Evolutionary conservation across 2,113 vertebrate genomes (phyloP).

Genomic region (Lepidothrix coronata): DNA sequence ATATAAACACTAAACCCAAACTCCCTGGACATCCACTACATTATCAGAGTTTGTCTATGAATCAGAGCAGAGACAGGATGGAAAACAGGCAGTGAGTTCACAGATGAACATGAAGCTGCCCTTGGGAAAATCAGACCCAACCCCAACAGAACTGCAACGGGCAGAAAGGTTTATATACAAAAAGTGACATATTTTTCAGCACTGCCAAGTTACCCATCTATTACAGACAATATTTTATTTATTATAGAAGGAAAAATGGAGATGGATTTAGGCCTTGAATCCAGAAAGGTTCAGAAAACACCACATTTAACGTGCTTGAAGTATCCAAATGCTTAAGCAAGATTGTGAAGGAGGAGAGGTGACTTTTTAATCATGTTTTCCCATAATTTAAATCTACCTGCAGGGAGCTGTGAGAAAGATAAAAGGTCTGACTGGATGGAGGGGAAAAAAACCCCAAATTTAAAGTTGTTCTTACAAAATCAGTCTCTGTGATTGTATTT

Average conservation of each 20-base stretch:
- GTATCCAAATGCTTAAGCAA: background rate
- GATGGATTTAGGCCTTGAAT: background rate
- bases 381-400: background rate
- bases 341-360: background rate
- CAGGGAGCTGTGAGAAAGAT: background rate
- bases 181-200: background rate
- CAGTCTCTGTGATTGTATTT: background rate
- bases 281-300: background rate
- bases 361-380: background rate
- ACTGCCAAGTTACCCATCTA: background rate
- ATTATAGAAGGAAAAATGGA: accelerated
- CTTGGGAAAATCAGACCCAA: background rate
- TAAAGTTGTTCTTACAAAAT: background rate
- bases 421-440: background rate
- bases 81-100: background rate
- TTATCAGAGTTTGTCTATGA: background rate
- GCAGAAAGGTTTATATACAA: background rate
- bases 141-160: background rate
- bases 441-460: background rate
- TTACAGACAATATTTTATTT: background rate
- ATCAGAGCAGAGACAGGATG: background rate
- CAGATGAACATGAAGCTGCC: background rate
- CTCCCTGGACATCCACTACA: background rate
- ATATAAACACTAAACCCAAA: background rate
- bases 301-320: background rate